phyloP scores from a whole-genome alignment of 1,140 invertebrate species.

The Pissodes strobi region DNA sequence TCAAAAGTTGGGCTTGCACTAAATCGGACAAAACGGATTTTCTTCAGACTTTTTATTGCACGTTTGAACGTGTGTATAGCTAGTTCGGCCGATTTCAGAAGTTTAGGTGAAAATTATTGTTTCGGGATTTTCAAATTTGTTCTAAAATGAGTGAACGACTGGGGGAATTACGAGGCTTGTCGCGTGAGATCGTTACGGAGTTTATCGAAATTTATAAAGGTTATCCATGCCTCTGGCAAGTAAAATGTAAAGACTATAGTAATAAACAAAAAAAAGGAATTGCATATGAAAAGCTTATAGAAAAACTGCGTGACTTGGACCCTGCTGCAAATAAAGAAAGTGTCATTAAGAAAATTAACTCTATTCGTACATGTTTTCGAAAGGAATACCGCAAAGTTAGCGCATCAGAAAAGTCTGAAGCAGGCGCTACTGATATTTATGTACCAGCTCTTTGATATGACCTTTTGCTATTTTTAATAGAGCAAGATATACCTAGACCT shows the following conservation, averaged over 20 bases:
- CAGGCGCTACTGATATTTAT: constrained; percentile 16
- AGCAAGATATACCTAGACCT: constrained; percentile 2
- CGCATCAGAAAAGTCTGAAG: constrained; percentile 4
- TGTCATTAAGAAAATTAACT: constrained; percentile 17
- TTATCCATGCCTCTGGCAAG: constrained; percentile 2
- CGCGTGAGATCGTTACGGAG: constrained; percentile 7
- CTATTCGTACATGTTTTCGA: constrained; percentile 18
- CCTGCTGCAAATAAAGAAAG: constrained; percentile 12
- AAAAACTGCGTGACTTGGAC: constrained; percentile 6
- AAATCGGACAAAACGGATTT: constrained; percentile 13
- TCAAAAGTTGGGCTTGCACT: constrained; percentile 10
- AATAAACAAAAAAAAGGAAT: constrained; percentile 4
- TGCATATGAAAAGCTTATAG: constrained; percentile 9
- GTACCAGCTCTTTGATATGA: constrained; percentile 7
- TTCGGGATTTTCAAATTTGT: background rate
- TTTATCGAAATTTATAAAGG: too few species aligned
- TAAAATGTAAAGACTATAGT: background rate
- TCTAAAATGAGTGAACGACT: constrained; percentile 11
- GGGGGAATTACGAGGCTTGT: constrained; percentile 1
- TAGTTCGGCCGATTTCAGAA: constrained; percentile 17
- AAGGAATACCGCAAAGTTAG: constrained; percentile 10
- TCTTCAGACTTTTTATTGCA: constrained; percentile 9
- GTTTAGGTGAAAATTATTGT: background rate
- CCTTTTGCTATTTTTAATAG: constrained; percentile 4
- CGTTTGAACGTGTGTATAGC: constrained; percentile 16